Base-by-base conservation (phyloP, 1,140 invertebrate species). In the Drosophila grimshawi region DNA sequence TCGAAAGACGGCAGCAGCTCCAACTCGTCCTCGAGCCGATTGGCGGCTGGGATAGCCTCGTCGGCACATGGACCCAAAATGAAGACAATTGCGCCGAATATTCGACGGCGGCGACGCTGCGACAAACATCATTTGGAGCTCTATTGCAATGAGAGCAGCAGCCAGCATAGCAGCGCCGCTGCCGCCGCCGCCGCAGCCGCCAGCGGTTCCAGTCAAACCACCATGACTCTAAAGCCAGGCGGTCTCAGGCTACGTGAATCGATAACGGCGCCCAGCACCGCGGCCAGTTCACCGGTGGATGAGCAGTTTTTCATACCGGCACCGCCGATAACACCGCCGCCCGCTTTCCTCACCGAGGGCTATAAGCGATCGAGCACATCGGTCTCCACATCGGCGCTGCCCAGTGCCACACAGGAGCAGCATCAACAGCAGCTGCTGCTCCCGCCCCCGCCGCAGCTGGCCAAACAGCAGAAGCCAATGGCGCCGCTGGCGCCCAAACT, bases 301-400 rank as follows among this genome's bases (percentile, higher is more conserved):
- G 94, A 95, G 60, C 93, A 94, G 37, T 94, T 95, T 27, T 85
- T 62, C 33, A 91, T 92, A 30, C 93, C 93, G 2, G 94, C 94
- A 1, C 95, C 94, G 3, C 95, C 95, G 3, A 95, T 95, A 62
- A 95, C 95, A 27, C 95, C 95, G 4, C 95, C 95, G 8, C 95
- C 95, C 2, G 95, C 95, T 33, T 95, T 95, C 77, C 91, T 95
- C 11, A 93, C 95, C 0, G 93, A 94, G 32, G 94, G 94, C 8
- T 95, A 94, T 66, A 94, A 94, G 53, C 93, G 94, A 64, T 93
- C 93, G 29, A 88, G 79, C 59, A 80, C 76, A 0, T 81, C 85
- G 56, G 85, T 88, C 29, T 88, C 83, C 29, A 88, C 83, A 29
- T 88, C 83, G 52, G 83, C 83, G 0, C 11, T 88, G 46, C 85